Evolutionary conservation across 2,113 vertebrate species (phyloP), one percentile per base, ranked within the genome.

Genomic region (Acrocephalus arundinaceus): DNA sequence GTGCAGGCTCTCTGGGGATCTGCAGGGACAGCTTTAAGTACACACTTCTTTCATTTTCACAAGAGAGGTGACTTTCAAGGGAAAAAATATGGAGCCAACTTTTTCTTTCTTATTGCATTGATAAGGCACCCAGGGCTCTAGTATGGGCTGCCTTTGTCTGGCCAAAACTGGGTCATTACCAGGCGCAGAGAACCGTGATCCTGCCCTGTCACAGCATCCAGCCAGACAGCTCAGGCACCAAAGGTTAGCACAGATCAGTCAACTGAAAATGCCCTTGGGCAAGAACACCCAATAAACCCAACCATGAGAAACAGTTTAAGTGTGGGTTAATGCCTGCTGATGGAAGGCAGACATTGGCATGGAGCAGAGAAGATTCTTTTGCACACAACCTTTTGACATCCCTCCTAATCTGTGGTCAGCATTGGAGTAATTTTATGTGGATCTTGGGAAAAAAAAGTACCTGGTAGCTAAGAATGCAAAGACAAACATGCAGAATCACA

Each of bases 241-340:
- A 51, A 55, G 33, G 8, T 66, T 18, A 66, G 85, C 33, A 61
- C 48, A 52, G 51, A 79, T n/a, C 90, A 96, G 35, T 37, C 90
- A 77, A 13, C 55, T 71, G 85, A 54, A 88, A 89, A 89, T 20
- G 41, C 85, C 87, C 65, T 55, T 43, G 71, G 85, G 82, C 63
- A 87, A 75, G 70, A 90, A 75, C 65, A 95, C 70, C 68, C 80
- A 77, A 46, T 35, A 89, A 94, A 82, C 66, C 51, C 62, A n/a
- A 27, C 49, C 59, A 67, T 11, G 66, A n/a, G 66, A n/a, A 90
- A 8, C 35, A 41, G 12, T 52, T 63, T 24, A 24, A 65, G 16
- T 14, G 24, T 13, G 39, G 59, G 19, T 24, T 77, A 68, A 48
- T 41, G 70, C 33, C 62, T 59, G 59, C 45, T 88, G 23, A 25